Base-by-base conservation (phyloP, 2,113 vertebrate genomes). In the Edolisoma coerulescens region DNA sequence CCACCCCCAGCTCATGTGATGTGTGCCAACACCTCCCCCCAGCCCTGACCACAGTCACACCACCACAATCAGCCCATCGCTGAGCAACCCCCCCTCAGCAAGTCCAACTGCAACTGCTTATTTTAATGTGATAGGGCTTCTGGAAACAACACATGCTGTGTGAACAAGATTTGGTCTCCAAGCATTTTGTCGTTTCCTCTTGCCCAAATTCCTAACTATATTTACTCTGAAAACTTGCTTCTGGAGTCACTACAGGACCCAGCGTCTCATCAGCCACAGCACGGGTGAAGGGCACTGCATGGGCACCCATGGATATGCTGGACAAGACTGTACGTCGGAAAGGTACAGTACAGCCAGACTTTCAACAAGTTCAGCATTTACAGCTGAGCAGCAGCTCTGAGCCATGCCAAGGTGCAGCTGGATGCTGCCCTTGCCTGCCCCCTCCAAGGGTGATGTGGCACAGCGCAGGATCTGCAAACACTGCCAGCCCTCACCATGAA, bases 301-400 rank as follows among this genome's bases (percentile, higher is more conserved):
- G 4, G 47, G 52, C 27, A 67, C 6, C 3, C 30, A 42, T 0
- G 1, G 10, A 44, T 6, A 37, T 3, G 24, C 41, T 53, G 57
- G 75, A 41, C 33, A 61, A 69, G 42, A 19, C 33, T 49, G 33
- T 16, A 74, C 10, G 39, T 91, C 53, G 30, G 52, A 28, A 39
- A 63, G 39, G 26, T 16, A 52, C 18, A 24, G 41, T 5, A 37
- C 54, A 53, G 57, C 27, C 42, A 59, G 60, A n/a, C 35, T 84
- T 75, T 7, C 14, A 75, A 35, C 23, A 65, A 74, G 73, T 5
- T 17, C 59, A 52, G 39, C 67, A 74, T 47, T 57, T 45, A 70
- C 4, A 93, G 37, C 32, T 4, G 3, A 76, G 67, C 56, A 79
- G 37, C 44, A 76, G n/a, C 49, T 35, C 41, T 33, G 30, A 26